phyloP scores from a whole-genome alignment of 1,140 invertebrate species.

The Ceratosolen solmsi region DNA sequence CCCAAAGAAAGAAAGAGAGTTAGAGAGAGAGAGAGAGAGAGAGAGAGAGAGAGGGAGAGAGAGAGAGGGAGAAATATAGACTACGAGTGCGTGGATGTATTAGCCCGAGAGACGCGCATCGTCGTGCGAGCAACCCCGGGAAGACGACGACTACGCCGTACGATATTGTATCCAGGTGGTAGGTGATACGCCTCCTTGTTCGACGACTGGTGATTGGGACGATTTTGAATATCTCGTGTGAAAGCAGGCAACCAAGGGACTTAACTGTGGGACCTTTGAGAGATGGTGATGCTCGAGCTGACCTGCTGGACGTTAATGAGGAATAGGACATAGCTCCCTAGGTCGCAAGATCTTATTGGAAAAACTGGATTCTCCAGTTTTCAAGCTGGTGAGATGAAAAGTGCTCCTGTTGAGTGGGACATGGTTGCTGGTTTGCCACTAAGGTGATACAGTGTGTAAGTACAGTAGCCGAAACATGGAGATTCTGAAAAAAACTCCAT shows the following conservation, averaged over 20 bases:
- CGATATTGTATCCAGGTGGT: not conserved
- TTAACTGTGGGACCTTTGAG: not conserved
- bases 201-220: not conserved
- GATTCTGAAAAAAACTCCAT: constrained; percentile 52
- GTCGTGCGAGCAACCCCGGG: not conserved
- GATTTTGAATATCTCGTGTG: not conserved
- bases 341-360: not conserved
- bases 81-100: constrained; percentile 21
- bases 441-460: constrained; percentile 48
- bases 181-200: too few species aligned
- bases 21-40: too few species aligned
- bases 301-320: not conserved
- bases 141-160: not conserved
- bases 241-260: not conserved
- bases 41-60: not conserved
- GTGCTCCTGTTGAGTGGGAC: not conserved
- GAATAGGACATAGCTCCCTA: not conserved
- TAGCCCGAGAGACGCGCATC: constrained; percentile 39
- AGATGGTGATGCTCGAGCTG: not conserved
- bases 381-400: constrained; percentile 24
- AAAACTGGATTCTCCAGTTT: too few species aligned
- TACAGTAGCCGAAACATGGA: constrained; percentile 52
- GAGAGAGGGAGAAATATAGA: constrained; percentile 12
- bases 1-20: not conserved
- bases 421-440: constrained; percentile 13